phyloP scores from a whole-genome alignment of 2,797 vertebrate species.

The Lateolabrax maculatus region DNA sequence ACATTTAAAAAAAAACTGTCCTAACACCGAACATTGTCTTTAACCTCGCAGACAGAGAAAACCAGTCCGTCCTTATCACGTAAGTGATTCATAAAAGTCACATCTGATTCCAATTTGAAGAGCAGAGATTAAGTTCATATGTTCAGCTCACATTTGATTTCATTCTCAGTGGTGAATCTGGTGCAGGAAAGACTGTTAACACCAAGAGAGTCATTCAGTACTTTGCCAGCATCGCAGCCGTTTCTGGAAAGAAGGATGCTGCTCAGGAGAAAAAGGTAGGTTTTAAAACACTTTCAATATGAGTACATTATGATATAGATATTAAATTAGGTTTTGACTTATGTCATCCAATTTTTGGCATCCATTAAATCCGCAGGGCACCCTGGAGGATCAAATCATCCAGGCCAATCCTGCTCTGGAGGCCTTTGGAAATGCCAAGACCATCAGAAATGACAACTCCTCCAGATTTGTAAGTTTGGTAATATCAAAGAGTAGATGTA shows the following conservation, averaged over 20 bases:
- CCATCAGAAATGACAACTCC: slow-evolving; percentile 91
- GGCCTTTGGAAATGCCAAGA: slow-evolving; percentile 92
- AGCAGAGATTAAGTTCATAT: slow-evolving; percentile 3
- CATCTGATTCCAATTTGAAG: background rate
- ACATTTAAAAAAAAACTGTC: slow-evolving; percentile 17
- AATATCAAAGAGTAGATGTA: background rate
- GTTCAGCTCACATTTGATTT: background rate
- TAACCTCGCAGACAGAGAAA: slow-evolving; percentile 71
- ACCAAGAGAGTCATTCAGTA: slow-evolving; percentile 79
- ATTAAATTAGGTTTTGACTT: background rate
- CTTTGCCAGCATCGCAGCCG: slow-evolving; percentile 89
- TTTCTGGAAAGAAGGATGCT: slow-evolving; percentile 88
- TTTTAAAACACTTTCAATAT: background rate
- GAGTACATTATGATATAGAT: no score
- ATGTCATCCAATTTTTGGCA: background rate
- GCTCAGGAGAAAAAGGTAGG: slow-evolving; percentile 83
- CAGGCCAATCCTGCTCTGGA: slow-evolving; percentile 92
- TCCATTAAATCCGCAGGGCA: slow-evolving; percentile 75
- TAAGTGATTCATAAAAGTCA: slow-evolving; percentile 46
- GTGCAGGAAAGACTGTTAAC: slow-evolving; percentile 80
- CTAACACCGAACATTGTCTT: slow-evolving; percentile 4
- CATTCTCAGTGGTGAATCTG: slow-evolving; percentile 72
- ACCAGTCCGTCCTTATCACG: slow-evolving; percentile 81
- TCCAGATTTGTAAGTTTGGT: slow-evolving; percentile 89
- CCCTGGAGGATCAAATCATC: slow-evolving; percentile 94